These are phyloP conservation scores for Macroglossus sobrinus DNA, from an alignment of 2,113 vertebrate genomes.

Conservation along the genomic window DNA sequence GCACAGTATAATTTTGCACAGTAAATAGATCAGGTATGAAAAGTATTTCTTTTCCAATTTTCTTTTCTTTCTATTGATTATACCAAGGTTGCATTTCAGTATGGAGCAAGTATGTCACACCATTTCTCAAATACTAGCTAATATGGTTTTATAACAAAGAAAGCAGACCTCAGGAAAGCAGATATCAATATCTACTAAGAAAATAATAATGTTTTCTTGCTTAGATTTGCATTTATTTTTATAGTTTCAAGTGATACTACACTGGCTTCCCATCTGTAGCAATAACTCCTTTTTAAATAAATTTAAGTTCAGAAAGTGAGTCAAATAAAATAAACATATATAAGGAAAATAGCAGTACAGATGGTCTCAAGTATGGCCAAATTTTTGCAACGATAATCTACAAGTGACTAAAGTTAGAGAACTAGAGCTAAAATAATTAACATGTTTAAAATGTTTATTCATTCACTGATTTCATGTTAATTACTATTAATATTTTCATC, in stretches of 20 bases:
- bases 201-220: not conserved
- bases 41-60: not conserved
- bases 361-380: not conserved
- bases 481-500: not conserved
- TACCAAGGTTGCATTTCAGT: not conserved
- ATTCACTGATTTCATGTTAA: not conserved
- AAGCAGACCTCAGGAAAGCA: not conserved
- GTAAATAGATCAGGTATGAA: not conserved
- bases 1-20: not conserved
- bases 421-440: not conserved
- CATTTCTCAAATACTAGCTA: not conserved
- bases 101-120: not conserved
- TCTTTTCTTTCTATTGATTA: not conserved
- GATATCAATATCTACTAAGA: not conserved
- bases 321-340: not conserved
- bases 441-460: not conserved
- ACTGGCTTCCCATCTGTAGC: not conserved
- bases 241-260: not conserved
- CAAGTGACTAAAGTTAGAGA: not conserved
- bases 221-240: constrained; percentile 1
- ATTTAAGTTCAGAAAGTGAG: not conserved
- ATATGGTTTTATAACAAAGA: not conserved
- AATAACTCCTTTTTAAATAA: not conserved
- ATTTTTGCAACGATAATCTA: not conserved
- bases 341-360: not conserved